phyloP scores from a whole-genome alignment of 2,797 vertebrate genomes.

The Perodicticus potto region DNA sequence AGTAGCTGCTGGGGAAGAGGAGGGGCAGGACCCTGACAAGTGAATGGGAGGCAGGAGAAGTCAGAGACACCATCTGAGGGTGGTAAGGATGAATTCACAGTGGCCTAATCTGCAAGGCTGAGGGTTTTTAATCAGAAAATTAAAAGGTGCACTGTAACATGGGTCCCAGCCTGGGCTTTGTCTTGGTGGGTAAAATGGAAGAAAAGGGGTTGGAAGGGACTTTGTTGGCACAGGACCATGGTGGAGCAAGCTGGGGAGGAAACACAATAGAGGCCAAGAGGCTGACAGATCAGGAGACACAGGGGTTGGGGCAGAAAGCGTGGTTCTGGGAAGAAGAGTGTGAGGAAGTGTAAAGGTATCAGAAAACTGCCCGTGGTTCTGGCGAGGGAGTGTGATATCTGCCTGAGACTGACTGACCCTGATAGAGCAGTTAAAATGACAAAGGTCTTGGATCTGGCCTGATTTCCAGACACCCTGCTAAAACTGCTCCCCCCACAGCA shows the following conservation, averaged over 20 bases:
- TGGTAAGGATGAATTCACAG: not conserved
- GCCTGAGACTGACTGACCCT: not conserved
- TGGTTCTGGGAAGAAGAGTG: not conserved
- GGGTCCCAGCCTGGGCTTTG: not conserved
- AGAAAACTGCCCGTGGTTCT: not conserved
- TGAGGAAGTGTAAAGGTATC: not conserved
- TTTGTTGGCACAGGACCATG: not conserved
- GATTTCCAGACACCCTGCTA: not conserved
- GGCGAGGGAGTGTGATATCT: rapidly evolving
- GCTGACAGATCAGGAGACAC: not conserved
- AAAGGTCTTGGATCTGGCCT: not conserved
- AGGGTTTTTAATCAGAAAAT: not conserved
- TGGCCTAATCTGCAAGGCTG: not conserved
- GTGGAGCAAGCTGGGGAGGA: not conserved
- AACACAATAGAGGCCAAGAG: not conserved
- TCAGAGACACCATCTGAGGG: not conserved
- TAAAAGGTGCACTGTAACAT: not conserved
- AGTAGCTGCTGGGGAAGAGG: not conserved
- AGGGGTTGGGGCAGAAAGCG: too few relatives aligned
- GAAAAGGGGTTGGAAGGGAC: not conserved
- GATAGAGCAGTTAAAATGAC: not conserved
- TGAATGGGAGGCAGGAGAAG: not conserved
- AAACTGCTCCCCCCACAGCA: not conserved
- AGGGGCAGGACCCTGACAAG: not conserved
- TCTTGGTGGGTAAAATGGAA: not conserved